phyloP scores from a whole-genome alignment of 2,888 invertebrate genomes.

The Thymelicus sylvestris region DNA sequence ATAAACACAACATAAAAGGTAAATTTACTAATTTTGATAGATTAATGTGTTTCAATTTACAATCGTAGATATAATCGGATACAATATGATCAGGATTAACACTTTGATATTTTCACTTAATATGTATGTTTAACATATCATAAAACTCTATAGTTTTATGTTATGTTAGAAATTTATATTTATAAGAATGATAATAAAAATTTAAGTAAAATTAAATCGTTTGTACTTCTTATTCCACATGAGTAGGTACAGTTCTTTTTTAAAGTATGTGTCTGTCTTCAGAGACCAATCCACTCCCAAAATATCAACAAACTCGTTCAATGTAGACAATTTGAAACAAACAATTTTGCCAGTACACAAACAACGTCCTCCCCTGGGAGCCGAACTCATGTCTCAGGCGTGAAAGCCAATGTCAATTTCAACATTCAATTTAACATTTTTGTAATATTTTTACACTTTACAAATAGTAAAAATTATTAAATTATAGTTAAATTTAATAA shows the following conservation, averaged over 20 bases:
- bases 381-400: conserved; percentile 16
- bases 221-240: background rate
- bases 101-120: no score
- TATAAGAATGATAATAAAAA: no score
- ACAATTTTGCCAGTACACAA: conserved; percentile 23
- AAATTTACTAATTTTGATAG: no score
- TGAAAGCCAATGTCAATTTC: conserved; percentile 10
- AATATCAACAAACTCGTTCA: conserved; percentile 17
- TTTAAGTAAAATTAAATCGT: background rate
- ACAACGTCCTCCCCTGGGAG: conserved; percentile 6
- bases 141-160: no score
- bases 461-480: background rate
- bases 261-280: conserved; percentile 12
- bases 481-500: no score
- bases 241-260: background rate
- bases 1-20: no score
- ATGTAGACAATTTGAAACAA: conserved; percentile 22
- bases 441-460: background rate
- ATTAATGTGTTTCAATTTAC: no score
- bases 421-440: conserved; percentile 4
- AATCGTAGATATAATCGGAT: no score
- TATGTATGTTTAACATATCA: no score
- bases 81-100: no score
- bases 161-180: no score
- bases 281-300: conserved; percentile 16